These are phyloP conservation scores for Dromaius novaehollandiae DNA, from an alignment of 2,113 vertebrate species.

Conservation along the genomic window DNA sequence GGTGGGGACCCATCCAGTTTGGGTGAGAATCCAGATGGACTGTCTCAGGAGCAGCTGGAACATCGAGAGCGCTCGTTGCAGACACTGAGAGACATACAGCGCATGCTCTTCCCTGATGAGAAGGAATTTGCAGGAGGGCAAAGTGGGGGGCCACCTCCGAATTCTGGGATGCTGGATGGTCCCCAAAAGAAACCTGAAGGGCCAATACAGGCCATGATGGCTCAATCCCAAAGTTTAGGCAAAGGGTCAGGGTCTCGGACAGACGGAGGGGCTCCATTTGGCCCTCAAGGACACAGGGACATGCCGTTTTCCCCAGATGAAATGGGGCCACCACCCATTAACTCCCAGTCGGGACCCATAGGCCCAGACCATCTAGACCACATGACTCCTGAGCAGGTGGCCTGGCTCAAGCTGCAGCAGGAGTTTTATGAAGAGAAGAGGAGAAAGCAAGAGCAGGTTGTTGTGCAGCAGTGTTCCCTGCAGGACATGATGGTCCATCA, in stretches of 20 bases:
- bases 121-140: slow-evolving; percentile 86
- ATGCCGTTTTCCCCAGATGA: slow-evolving; percentile 96
- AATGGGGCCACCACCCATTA: slow-evolving; percentile 89
- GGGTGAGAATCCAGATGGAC: slow-evolving; percentile 94
- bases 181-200: slow-evolving; percentile 90
- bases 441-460: slow-evolving; percentile 92
- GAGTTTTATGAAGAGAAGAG: slow-evolving; percentile 98
- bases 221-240: slow-evolving; percentile 95
- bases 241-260: slow-evolving; percentile 90
- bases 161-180: slow-evolving; percentile 83
- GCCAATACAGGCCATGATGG: slow-evolving; percentile 96
- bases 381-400: slow-evolving; percentile 98
- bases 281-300: slow-evolving; percentile 92
- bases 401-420: slow-evolving; percentile 97
- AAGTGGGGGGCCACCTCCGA: slow-evolving; percentile 81
- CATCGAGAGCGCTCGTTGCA: slow-evolving; percentile 96
- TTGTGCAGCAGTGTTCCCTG: slow-evolving; percentile 92
- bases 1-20: slow-evolving; percentile 87
- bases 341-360: slow-evolving; percentile 83
- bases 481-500: slow-evolving; percentile 98
- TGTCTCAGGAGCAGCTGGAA: slow-evolving; percentile 97
- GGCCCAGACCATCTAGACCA: slow-evolving; percentile 91
- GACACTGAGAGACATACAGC: slow-evolving; percentile 95
- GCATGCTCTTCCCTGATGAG: slow-evolving; percentile 98
- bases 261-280: slow-evolving; percentile 89